phyloP scores from a whole-genome alignment of 2,888 invertebrate species.

The Notocelia uddmanniana region DNA sequence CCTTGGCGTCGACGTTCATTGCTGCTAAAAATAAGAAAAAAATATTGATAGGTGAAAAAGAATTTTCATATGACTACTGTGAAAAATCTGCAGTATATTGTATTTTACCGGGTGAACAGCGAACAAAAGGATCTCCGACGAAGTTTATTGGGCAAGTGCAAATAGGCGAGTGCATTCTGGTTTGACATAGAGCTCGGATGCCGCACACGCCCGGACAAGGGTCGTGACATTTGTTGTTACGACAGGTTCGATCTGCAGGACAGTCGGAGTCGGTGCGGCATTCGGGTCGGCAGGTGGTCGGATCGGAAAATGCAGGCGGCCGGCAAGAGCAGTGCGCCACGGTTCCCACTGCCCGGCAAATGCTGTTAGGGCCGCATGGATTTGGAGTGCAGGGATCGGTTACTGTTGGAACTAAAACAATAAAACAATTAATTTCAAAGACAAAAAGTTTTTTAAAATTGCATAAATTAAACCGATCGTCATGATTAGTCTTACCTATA shows the following conservation, averaged over 20 bases:
- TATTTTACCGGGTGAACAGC: slow-evolving; percentile 86
- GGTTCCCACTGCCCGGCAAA: slow-evolving; percentile 88
- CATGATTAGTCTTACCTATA: slow-evolving; percentile 67
- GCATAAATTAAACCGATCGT: background rate
- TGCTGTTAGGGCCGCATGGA: slow-evolving; percentile 90
- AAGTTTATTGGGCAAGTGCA: slow-evolving; percentile 90
- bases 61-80: background rate
- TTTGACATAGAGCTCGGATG: slow-evolving; percentile 89
- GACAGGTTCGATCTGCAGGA: slow-evolving; percentile 87
- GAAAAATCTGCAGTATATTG: background rate
- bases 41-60: background rate
- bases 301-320: slow-evolving; percentile 88
- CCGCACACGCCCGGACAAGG: slow-evolving; percentile 93
- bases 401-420: slow-evolving; percentile 61
- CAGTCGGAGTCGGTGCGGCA: slow-evolving; percentile 90
- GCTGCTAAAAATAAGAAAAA: slow-evolving; percentile 56
- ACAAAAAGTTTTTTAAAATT: background rate
- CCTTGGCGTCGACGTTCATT: slow-evolving; percentile 64
- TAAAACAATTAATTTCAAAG: slow-evolving; percentile 2
- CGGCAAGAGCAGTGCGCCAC: slow-evolving; percentile 90
- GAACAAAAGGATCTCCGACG: slow-evolving; percentile 91
- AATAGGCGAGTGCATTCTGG: slow-evolving; percentile 90
- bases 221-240: slow-evolving; percentile 88
- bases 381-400: slow-evolving; percentile 88
- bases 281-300: slow-evolving; percentile 92